phyloP scores from a whole-genome alignment of 1,140 invertebrate genomes.

The Drosophila persimilis region DNA sequence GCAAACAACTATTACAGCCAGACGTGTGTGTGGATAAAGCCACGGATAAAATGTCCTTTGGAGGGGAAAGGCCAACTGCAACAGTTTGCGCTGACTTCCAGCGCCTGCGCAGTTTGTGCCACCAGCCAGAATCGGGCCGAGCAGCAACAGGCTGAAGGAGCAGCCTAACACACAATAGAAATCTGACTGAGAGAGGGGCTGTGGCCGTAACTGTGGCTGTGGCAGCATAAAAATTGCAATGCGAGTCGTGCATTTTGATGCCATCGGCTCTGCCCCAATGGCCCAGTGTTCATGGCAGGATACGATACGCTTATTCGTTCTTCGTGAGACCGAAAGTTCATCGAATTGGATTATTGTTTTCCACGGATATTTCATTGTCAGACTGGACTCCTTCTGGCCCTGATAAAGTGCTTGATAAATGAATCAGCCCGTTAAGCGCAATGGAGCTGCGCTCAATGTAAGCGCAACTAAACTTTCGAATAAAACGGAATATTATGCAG shows the following conservation, averaged over 20 bases:
- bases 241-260: constrained; percentile 66
- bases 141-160: constrained; percentile 67
- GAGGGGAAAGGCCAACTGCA: constrained; percentile 73
- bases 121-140: constrained; percentile 7
- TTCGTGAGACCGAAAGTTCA: no score
- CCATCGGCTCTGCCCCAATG: constrained; percentile 45
- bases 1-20: constrained; percentile 19
- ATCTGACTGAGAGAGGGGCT: neutral
- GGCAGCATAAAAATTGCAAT: constrained; percentile 53
- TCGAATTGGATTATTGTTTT: constrained; percentile 13
- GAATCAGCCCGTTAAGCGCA: constrained; percentile 40
- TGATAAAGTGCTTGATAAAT: constrained; percentile 52
- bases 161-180: constrained; percentile 12
- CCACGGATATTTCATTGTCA: constrained; percentile 35
- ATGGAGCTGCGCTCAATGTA: constrained; percentile 15
- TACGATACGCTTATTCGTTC: no score
- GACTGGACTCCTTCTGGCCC: constrained; percentile 21
- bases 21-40: constrained; percentile 59
- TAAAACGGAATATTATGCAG: constrained; percentile 63
- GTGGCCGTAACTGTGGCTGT: neutral
- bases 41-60: constrained; percentile 63
- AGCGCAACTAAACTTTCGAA: constrained; percentile 49
- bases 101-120: constrained; percentile 47
- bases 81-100: constrained; percentile 68
- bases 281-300: constrained; percentile 2